Evolutionary conservation across 2,113 vertebrate species (phyloP), one percentile per base, ranked within the genome.

Genomic region (Tympanuchus pallidicinctus): DNA sequence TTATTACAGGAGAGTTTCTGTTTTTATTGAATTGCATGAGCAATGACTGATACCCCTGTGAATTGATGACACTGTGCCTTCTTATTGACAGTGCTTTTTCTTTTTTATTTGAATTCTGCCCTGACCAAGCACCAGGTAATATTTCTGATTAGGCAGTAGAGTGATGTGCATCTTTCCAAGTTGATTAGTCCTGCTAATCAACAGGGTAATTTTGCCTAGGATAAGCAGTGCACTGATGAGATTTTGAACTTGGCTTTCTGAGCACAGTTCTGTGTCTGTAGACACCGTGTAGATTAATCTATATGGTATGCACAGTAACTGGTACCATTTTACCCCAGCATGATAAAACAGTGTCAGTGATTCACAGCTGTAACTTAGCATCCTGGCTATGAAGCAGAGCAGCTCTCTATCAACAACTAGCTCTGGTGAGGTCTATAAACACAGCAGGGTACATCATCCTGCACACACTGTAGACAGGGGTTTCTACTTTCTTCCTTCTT

Each of bases 1-100:
- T 40, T 32, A 38, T 47, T 90, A 24, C 13, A 27, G 17, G 38
- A 90, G 30, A 78, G 13, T 18, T 67, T 88, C 89, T 96, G 32
- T 73, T 95, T 93, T 92, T 42, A 77, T 36, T 48, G n/a, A 78
- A 77, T n/a, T 13, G 75, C 22, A 32, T 57, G 79, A 92, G 48
- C 27, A 28, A 30, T 28, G 16, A 85, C 47, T 42, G 48, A 57
- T 47, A 81, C 17, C 36, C n/a, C 72, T 70, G 30, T 3, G 3
- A 78, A 81, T 63, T 27, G 8, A 56, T 69, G 38, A 78, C 52
- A 48, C 11, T 70, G 8, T 15, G 8, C 13, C 76, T 91, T 45
- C 57, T 79, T 72, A 65, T 18, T 91, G 82, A 81, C 30, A 32
- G 5, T 20, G 3, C 56, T 7, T 40, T 79, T 90, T 89, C 65